Conservation (phyloP, 1,140 invertebrate genomes). For the Copidosoma floridanum region DNA sequence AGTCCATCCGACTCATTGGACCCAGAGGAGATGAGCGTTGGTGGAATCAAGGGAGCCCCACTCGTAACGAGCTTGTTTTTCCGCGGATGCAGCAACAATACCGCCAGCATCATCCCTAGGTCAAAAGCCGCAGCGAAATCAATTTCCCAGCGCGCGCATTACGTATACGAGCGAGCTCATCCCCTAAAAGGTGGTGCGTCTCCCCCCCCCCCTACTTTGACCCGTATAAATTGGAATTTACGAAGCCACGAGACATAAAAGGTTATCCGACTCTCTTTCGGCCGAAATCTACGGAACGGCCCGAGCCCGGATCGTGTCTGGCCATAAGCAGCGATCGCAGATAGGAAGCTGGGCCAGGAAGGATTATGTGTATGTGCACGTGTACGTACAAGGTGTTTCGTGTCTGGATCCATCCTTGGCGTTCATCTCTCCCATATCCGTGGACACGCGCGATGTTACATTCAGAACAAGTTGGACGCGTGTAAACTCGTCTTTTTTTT, state of each 20-base stretch:
- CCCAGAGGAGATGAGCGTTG: too few species aligned
- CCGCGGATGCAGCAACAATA: not conserved
- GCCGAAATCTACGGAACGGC: not conserved
- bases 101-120: not conserved
- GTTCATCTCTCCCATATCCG: not conserved
- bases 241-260: constrained; percentile 6
- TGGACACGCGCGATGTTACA: not conserved
- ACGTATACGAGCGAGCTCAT: too few species aligned
- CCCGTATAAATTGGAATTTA: constrained; percentile 6
- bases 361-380: not conserved
- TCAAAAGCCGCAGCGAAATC: too few species aligned
- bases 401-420: too few species aligned
- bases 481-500: too few species aligned
- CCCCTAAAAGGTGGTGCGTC: too few species aligned
- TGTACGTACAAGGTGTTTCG: too few species aligned
- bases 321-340: constrained; percentile 19
- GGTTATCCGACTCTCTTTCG: constrained; percentile 4
- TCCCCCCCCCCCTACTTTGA: not conserved
- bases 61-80: not conserved
- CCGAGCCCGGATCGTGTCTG: constrained; percentile 11
- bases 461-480: too few species aligned
- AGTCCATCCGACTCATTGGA: too few species aligned
- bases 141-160: too few species aligned
- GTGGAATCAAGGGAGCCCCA: not conserved
- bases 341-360: too few species aligned